Conservation (phyloP, 2,113 vertebrate genomes). For the Campylomormyrus tamandua region DNA sequence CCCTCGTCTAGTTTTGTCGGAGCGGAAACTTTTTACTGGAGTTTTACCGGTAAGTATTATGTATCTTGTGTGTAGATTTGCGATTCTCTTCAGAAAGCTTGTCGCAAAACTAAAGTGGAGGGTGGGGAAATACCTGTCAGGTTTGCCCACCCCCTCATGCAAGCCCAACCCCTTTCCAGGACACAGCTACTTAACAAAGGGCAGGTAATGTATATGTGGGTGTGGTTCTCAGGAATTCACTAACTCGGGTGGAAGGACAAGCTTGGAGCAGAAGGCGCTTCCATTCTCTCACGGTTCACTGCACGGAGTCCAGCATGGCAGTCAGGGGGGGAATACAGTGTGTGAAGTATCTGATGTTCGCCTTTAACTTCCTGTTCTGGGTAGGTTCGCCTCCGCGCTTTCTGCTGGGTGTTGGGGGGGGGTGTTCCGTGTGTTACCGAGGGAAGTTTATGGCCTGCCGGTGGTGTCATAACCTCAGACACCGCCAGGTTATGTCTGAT, state of each 20-base stretch:
- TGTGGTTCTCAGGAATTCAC: constrained; percentile 8
- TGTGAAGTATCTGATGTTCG: constrained; percentile 60
- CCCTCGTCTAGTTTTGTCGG: not conserved
- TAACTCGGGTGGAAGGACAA: not conserved
- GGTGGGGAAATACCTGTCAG: not conserved
- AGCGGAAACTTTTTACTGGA: not conserved
- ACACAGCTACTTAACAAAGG: not conserved
- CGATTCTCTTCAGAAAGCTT: not conserved
- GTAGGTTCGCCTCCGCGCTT: constrained; percentile 47
- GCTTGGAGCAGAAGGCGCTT: not conserved
- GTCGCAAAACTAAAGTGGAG: not conserved
- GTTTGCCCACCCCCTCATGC: not conserved
- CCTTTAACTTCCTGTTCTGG: constrained; percentile 57
- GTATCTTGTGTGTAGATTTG: not conserved
- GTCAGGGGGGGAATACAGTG: constrained; percentile 49
- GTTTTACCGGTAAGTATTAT: not conserved
- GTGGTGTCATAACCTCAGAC: not conserved
- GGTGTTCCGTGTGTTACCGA: not conserved
- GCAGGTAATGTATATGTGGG: constrained; percentile 9
- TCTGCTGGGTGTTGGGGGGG: not conserved
- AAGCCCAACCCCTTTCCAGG: not conserved
- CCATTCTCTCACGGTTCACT: not conserved
- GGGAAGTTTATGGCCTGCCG: not conserved
- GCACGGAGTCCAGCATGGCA: constrained; percentile 20
- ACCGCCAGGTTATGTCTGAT: not conserved